Base-by-base conservation (phyloP, 2,888 invertebrate genomes). In the Drosophila nr. fundita region DNA sequence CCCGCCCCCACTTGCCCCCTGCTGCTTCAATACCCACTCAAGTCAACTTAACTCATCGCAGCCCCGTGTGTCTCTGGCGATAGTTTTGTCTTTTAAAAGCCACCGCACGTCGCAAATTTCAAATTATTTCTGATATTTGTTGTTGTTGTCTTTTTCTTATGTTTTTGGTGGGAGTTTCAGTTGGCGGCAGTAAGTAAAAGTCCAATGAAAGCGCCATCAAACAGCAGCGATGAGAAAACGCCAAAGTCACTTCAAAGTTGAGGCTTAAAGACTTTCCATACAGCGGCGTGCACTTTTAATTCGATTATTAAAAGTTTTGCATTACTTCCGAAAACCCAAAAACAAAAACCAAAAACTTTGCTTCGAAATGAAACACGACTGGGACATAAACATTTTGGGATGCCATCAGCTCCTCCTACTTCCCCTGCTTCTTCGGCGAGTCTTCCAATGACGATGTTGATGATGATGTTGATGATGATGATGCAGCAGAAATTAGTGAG, bases 291-390 rank as follows among this genome's bases (percentile, higher is more conserved):
- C 77, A 80, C 89, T 70, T 85, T 90, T 90, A 89, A 85, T 85
- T 85, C 90, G 90, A 90, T 85, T 85, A 85, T 85, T 86, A 90
- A 90, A 83, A 88, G 89, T 90, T 85, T 85, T 83, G 85, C 89
- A 86, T 90, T 87, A 83, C 89, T 90, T 90, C 90, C 89, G 77
- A 80, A 74, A 42, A 15, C 27, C 21, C 29, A 10, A 65, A 59
- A 53, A 40, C 1, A 53, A 66, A 62, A 54, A 29, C 24, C 21
- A 29, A 62, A 30, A 52, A 73, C 40, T 15, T 15, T 24, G 45
- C 45, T 45, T 24, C 34, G 45, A 68, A 69, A 59, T 50, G 63
- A 66, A 59, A 55, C 76, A 67, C 54, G 85, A 66, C 73, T 50
- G 59, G 63, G 68, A 65, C 59, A 60, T 80, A 68, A 76, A 80